Base-by-base conservation (phyloP, 2,113 vertebrate species). In the Colinus virginianus region DNA sequence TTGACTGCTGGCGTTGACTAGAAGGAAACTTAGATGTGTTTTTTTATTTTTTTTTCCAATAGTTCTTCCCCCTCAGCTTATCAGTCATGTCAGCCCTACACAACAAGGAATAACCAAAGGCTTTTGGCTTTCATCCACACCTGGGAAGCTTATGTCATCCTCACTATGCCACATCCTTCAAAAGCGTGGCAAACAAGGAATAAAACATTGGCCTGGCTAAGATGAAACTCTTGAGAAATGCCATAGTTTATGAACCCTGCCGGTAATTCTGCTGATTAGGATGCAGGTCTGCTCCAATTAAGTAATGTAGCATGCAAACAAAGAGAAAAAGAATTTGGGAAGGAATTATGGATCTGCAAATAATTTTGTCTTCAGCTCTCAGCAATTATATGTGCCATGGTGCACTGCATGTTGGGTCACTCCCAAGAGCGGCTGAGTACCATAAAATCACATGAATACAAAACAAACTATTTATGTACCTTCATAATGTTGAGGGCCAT, bases 131-230 rank as follows among this genome's bases (percentile, higher is more conserved):
- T 88, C 76, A 93, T 84, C 89, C 68, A 81, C 90, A 94, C 86
- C 92, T 95, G 95, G 55, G 81, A 81, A 94, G 36, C 26, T 93
- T 88, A 91, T 53, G 7, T 88, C 82, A 86, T 36, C 48, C 71
- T 90, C 76, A 75, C 46, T 45, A 51, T 76, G 40, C 40, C 40
- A 40, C 40, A 40, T 40, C 40, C 79, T 85, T 84, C 69, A 12
- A 51, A 61, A 84, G 36, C 4, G 23, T 64, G 62, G 61, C 43
- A 78, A 70, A 64, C 0, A 5, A 81, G 43, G 45, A 72, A 56
- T 69, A 28, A 58, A 90, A 70, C 8, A 53, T 9, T 28, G 51
- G 51, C 51, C 51, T 28, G 26, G 51, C 51, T 28, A 53, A 28
- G 51, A 28, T 30, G n/a, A 85, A 91, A 80, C 49, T 90, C 71